These are phyloP conservation scores for Aramus guarauna DNA, from an alignment of 2,113 vertebrate species.

Conservation along the genomic window DNA sequence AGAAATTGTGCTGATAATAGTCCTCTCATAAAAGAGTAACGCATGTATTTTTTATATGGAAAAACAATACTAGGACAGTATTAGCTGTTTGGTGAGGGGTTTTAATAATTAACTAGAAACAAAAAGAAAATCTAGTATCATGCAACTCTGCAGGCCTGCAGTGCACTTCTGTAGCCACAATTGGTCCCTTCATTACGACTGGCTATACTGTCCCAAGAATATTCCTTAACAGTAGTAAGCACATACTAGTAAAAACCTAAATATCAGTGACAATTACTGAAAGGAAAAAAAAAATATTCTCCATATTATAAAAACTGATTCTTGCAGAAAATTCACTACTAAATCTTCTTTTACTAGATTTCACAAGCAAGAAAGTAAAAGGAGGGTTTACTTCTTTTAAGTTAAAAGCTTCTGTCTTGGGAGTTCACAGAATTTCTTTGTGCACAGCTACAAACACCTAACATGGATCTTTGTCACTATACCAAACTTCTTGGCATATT, in stretches of 20 bases:
- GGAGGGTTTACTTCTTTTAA: not conserved
- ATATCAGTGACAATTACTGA: not conserved
- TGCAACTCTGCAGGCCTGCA: not conserved
- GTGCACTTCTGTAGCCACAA: not conserved
- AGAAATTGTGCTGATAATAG: not conserved
- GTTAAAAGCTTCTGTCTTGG: not conserved
- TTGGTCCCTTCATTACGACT: not conserved
- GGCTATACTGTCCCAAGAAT: not conserved
- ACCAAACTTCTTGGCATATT: not conserved
- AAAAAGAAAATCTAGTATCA: not conserved
- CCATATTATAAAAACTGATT: not conserved
- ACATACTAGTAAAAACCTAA: not conserved
- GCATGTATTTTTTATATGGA: not conserved
- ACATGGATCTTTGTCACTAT: not conserved
- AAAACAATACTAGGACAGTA: not conserved
- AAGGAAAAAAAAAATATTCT: not conserved
- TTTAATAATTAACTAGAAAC: not conserved
- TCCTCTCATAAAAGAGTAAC: not conserved
- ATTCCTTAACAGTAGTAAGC: not conserved
- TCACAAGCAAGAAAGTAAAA: not conserved
- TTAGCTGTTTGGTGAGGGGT: not conserved
- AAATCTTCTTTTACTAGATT: not conserved
- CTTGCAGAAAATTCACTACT: not conserved
- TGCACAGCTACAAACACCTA: not conserved
- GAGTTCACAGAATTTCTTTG: not conserved